Evolutionary conservation across 2,888 invertebrate genomes (phyloP).

Genomic region (Dromius quadrimaculatus): DNA sequence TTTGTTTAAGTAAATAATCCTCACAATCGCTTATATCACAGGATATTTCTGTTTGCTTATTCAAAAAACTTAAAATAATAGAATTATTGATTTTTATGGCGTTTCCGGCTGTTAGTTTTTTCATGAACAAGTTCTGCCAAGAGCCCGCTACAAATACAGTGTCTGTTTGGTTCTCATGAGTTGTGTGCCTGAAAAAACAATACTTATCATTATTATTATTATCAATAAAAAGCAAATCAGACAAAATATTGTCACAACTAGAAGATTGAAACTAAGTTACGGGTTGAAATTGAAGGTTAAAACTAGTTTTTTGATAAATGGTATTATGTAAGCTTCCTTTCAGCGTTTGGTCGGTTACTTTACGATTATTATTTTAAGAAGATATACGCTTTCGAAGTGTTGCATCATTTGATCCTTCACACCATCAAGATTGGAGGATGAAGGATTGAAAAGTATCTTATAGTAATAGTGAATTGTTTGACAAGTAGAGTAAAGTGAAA

Average conservation of each 20-base stretch:
- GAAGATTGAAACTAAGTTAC: too few relatives aligned
- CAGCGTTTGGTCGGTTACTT: too few relatives aligned
- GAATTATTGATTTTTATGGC: constrained; percentile 66
- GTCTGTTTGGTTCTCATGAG: constrained; percentile 68
- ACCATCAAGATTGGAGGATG: too few relatives aligned
- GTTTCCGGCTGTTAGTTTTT: constrained; percentile 64
- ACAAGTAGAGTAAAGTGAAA: too few relatives aligned
- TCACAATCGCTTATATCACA: constrained; percentile 58
- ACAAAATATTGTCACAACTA: neutral
- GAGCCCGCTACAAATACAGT: constrained; percentile 65
- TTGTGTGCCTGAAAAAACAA: constrained; percentile 63
- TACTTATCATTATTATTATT: neutral
- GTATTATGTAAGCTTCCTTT: too few relatives aligned
- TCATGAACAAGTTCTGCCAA: constrained; percentile 69
- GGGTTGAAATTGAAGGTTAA: too few relatives aligned
- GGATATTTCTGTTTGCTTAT: constrained; percentile 60
- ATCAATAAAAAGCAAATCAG: constrained; percentile 1
- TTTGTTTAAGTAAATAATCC: constrained; percentile 59
- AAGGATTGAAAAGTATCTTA: too few relatives aligned
- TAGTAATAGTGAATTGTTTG: too few relatives aligned
- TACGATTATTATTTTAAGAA: too few relatives aligned
- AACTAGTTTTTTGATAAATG: too few relatives aligned
- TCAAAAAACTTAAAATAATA: constrained; percentile 65
- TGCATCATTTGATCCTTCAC: too few relatives aligned
- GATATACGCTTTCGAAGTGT: too few relatives aligned